Evolutionary conservation across 2,797 vertebrate species (phyloP), one percentile per base, ranked within the genome.

Genomic region (Thalassophryne amazonica): DNA sequence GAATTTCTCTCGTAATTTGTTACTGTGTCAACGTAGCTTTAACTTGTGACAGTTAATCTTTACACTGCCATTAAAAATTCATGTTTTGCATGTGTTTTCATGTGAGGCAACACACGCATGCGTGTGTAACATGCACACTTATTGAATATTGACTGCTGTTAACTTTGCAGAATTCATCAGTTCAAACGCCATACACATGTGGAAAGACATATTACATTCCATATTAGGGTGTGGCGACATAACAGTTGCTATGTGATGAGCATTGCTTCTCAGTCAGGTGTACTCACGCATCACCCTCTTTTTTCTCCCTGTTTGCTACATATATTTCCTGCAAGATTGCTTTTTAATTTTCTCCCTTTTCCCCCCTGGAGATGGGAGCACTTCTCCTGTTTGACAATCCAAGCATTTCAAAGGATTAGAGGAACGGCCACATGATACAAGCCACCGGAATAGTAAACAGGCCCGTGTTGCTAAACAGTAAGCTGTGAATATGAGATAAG

Each of bases 271-370:
- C 34, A 34, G 18, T 40, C 39, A 23, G 13, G 14, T 32, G 48
- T 34, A 42, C 51, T 74, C 54, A 57, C 46, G 48, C 42, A 42
- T 40, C 32, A 54, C 24, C 55, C 21, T 9, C 33, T 39, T 57
- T 30, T 47, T 54, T 36, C 24, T 38, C n/a, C n/a, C n/a, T n/a
- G n/a, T 55, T 34, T 21, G 21, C 12, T 9, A 67, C 61, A 65
- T 72, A 49, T 66, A 77, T 79, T 83, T 80, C 77, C 59, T 69
- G 65, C 78, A 80, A 76, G 71, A 78, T 76, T 83, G 75, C 64
- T 48, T 71, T 88, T 87, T 84, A 76, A 85, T 85, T 84, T 81
- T 71, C 73, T 77, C 46, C 40, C 57, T 52, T 42, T 54, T 50
- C 21, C 39, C 39, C 59, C 54, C 59, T 56, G 53, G 60, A 76